Percentiles rank a stretch among this genome's conserved stretches.
These are phyloP conservation scores for Pseudomyrmex dendroicus DNA, from an alignment of 1,140 invertebrate species.

Conservation along the genomic window DNA sequence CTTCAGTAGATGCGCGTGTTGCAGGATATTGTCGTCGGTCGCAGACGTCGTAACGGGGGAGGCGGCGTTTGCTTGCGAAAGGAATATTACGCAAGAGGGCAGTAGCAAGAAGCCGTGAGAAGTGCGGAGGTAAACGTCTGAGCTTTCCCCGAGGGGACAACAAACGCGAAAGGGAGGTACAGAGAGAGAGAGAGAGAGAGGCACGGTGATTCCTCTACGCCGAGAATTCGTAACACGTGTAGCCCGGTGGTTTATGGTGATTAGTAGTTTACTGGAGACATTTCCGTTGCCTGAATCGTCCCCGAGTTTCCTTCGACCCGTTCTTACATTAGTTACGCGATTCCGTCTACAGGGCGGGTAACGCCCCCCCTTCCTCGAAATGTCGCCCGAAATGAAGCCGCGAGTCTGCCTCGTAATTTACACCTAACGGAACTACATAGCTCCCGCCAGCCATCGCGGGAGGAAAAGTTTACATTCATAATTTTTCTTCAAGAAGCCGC, in stretches of 20 bases:
- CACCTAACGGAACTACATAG: conserved; percentile 23
- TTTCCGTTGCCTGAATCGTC: conserved; percentile 80
- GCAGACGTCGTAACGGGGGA: conserved; percentile 11
- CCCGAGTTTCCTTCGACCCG: conserved; percentile 70
- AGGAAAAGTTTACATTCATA: not conserved
- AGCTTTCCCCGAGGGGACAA: conserved; percentile 77
- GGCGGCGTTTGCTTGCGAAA: conserved; percentile 14
- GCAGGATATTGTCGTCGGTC: conserved; percentile 7
- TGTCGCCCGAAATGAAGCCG: conserved; percentile 31
- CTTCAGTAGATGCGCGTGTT: not conserved
- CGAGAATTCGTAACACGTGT: conserved; percentile 84
- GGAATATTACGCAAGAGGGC: conserved; percentile 46
- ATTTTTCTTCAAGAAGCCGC: not conserved
- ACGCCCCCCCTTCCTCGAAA: conserved; percentile 57
- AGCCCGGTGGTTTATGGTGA: conserved; percentile 83
- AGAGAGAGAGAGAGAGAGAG: not conserved
- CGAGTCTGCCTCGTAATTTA: conserved; percentile 45
- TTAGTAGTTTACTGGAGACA: conserved; percentile 83
- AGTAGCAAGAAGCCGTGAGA: conserved; percentile 39
- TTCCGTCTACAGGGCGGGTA: conserved; percentile 57
- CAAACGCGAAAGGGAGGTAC: conserved; percentile 70
- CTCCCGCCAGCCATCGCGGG: not conserved
- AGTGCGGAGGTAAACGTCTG: conserved; percentile 72
- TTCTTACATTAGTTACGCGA: conserved; percentile 76
- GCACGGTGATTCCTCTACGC: conserved; percentile 76